Evolutionary conservation across 2,888 invertebrate species (phyloP).

Genomic region (Globia sparganii): DNA sequence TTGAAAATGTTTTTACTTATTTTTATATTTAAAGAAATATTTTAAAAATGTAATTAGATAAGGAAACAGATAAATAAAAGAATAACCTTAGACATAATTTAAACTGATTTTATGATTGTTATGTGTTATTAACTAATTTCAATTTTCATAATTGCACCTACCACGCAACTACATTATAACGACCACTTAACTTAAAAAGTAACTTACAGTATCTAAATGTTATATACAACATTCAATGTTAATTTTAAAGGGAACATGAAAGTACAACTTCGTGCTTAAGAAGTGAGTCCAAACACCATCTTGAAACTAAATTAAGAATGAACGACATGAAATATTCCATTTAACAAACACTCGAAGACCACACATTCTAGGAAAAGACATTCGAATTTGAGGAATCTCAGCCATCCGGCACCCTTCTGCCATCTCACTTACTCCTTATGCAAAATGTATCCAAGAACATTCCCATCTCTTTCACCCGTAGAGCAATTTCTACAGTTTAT

Average conservation of each 20-base stretch:
- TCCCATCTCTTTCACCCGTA: conserved; percentile 33
- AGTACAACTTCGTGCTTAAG: conserved; percentile 12
- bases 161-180: background rate
- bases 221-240: background rate
- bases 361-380: conserved; percentile 45
- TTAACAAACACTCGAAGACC: conserved; percentile 47
- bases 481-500: conserved; percentile 45
- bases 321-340: conserved; percentile 50
- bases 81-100: no score
- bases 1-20: no score
- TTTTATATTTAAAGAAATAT: no score
- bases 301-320: conserved; percentile 37
- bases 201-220: background rate
- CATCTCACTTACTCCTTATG: conserved; percentile 36
- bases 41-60: no score
- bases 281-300: conserved; percentile 31
- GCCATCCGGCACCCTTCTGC: conserved; percentile 27
- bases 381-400: conserved; percentile 58
- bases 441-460: conserved; percentile 25
- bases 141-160: background rate
- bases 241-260: background rate
- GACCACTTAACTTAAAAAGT: no score
- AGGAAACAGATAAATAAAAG: no score
- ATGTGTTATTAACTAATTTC: background rate
- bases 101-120: background rate